These are phyloP conservation scores for Okapia johnstoni DNA, from an alignment of 2,113 vertebrate species.

Conservation along the genomic window DNA sequence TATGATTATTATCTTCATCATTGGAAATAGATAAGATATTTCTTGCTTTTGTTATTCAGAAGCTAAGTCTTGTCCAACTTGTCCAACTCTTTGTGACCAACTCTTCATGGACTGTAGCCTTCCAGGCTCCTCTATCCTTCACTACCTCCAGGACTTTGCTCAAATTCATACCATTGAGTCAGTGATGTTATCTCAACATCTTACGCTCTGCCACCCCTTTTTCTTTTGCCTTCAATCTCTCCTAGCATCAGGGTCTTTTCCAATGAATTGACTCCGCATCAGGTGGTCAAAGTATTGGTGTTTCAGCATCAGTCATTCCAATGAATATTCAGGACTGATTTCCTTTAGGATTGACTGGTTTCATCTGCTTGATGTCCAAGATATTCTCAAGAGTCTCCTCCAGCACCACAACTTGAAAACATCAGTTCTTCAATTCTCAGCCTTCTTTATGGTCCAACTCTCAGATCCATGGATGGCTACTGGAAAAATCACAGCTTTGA, in stretches of 20 bases:
- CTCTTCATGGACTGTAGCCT: neutral
- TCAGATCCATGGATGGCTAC: neutral
- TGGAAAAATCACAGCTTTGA: neutral
- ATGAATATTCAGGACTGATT: neutral
- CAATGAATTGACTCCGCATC: accelerated
- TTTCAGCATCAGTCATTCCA: neutral
- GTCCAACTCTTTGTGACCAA: neutral
- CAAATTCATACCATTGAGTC: neutral
- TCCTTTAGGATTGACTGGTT: neutral
- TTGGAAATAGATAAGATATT: neutral
- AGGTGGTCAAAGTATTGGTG: neutral
- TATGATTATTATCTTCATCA: neutral
- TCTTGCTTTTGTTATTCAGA: neutral
- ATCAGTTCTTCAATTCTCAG: neutral
- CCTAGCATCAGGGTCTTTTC: neutral
- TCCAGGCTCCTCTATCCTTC: neutral
- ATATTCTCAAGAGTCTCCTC: neutral
- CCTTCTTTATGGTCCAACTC: neutral
- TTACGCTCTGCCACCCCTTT: neutral
- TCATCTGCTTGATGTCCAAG: neutral
- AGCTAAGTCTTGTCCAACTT: neutral
- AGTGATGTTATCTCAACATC: neutral
- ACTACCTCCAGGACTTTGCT: neutral
- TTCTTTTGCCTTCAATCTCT: neutral
- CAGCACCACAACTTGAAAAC: neutral